phyloP scores from a whole-genome alignment of 2,797 vertebrate genomes.

The Triplophysa yarkandensis region DNA sequence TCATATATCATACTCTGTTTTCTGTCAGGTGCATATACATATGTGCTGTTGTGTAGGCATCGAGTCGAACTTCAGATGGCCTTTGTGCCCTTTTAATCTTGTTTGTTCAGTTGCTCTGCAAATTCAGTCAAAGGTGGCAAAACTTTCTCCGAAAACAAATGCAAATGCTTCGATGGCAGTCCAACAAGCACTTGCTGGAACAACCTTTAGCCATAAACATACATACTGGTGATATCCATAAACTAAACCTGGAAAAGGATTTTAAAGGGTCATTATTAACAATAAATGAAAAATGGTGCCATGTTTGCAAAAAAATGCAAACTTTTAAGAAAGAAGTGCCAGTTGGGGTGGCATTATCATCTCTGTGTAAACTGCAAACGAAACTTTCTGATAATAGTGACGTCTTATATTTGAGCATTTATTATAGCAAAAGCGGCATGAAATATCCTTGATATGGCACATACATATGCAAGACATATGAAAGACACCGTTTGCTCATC shows the following conservation, averaged over 20 bases:
- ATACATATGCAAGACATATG: too few relatives aligned
- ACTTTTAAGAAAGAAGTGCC: too few relatives aligned
- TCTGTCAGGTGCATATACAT: conserved; percentile 65
- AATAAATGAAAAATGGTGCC: too few relatives aligned
- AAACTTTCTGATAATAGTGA: too few relatives aligned
- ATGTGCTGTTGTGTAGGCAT: conserved; percentile 19
- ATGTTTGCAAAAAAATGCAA: too few relatives aligned
- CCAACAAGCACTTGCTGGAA: not conserved
- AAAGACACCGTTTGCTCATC: too few relatives aligned
- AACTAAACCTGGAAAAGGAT: not conserved
- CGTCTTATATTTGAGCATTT: too few relatives aligned
- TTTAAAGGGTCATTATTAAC: not conserved
- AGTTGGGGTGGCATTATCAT: too few relatives aligned
- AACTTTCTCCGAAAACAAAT: conserved; percentile 37
- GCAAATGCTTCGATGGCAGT: not conserved
- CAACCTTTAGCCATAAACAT: conserved; percentile 18
- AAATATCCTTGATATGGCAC: too few relatives aligned
- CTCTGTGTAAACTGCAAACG: too few relatives aligned
- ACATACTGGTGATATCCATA: not conserved
- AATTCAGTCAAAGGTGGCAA: not conserved
- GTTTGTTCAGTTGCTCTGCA: conserved; percentile 23
- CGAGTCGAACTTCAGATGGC: conserved; percentile 8
- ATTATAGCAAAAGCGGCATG: too few relatives aligned
- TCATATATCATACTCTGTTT: conserved; percentile 72
- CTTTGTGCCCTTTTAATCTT: conserved; percentile 23